phyloP scores from a whole-genome alignment of 2,113 vertebrate species.

The Poecile atricapillus region DNA sequence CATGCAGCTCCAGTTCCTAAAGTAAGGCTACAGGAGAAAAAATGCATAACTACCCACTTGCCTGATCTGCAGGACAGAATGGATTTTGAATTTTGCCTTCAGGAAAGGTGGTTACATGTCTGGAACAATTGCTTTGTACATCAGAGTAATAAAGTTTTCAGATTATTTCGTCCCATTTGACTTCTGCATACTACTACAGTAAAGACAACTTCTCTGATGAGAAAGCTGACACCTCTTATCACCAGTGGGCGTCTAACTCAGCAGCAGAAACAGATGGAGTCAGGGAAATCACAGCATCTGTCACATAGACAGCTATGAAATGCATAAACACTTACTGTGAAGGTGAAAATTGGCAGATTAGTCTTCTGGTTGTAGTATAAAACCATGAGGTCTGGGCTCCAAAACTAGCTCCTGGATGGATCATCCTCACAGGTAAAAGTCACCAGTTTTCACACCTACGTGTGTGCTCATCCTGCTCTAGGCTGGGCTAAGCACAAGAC shows the following conservation, averaged over 20 bases:
- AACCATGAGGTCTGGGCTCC: not conserved
- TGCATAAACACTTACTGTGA: constrained; percentile 39
- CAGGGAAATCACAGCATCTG: constrained; percentile 56
- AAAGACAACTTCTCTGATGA: constrained; percentile 46
- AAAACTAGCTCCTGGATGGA: not conserved
- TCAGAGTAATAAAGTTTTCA: constrained; percentile 45
- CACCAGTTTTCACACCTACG: not conserved
- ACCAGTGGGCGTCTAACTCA: constrained; percentile 55
- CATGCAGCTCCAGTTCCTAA: not conserved
- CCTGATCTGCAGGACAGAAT: not conserved
- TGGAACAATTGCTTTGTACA: constrained; percentile 7
- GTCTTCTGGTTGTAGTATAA: constrained; percentile 9
- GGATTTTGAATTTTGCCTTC: constrained; percentile 39
- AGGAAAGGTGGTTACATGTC: not conserved
- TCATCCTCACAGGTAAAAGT: constrained; percentile 1
- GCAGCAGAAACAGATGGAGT: constrained; percentile 53
- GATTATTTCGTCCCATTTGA: constrained; percentile 54
- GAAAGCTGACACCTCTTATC: constrained; percentile 49
- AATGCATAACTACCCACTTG: not conserved
- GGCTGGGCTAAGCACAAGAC: not conserved
- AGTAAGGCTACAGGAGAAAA: not conserved
- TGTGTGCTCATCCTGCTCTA: not conserved
- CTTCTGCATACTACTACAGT: constrained; percentile 19
- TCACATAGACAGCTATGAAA: constrained; percentile 32
- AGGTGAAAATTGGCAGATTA: constrained; percentile 49